phyloP scores from a whole-genome alignment of 1,140 invertebrate genomes.

The Wiebesia pumilae region DNA sequence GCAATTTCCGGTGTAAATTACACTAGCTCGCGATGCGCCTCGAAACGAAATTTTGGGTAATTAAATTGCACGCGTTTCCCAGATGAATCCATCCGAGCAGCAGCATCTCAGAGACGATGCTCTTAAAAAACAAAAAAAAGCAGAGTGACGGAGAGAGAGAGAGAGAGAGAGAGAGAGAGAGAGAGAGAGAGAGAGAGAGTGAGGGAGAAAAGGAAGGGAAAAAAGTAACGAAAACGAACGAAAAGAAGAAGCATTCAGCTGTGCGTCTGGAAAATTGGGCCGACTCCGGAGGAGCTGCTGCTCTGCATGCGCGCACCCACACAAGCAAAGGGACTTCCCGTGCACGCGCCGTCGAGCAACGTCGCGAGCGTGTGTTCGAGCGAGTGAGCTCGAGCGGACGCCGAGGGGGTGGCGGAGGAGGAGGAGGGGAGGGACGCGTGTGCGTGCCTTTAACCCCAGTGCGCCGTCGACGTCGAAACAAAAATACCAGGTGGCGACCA shows the following conservation, averaged over 20 bases:
- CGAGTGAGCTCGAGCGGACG: too few species aligned
- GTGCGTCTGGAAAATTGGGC: constrained; percentile 47
- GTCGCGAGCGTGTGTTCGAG: neutral
- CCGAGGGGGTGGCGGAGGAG: neutral
- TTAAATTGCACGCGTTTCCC: constrained; percentile 15
- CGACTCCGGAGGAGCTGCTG: neutral
- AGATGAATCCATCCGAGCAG: neutral
- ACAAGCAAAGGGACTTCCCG: constrained; percentile 3
- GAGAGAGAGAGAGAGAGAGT: neutral
- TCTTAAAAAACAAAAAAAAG: neutral
- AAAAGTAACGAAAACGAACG: neutral
- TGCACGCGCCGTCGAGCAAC: neutral
- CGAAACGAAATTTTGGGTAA: neutral
- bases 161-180: neutral
- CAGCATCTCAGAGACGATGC: neutral
- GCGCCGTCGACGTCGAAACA: neutral
- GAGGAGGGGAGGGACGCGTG: neutral
- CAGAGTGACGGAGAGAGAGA: too few species aligned
- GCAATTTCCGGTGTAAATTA: neutral
- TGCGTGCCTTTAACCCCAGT: constrained; percentile 19
- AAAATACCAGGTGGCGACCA: constrained; percentile 46
- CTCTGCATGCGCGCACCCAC: neutral
- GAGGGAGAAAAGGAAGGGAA: neutral
- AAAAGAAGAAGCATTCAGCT: constrained; percentile 17
- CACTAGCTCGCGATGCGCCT: neutral